Percentiles rank a stretch among this genome's conserved stretches.
phyloP scores from a whole-genome alignment of 2,888 invertebrate species.

The Macaria liturata region DNA sequence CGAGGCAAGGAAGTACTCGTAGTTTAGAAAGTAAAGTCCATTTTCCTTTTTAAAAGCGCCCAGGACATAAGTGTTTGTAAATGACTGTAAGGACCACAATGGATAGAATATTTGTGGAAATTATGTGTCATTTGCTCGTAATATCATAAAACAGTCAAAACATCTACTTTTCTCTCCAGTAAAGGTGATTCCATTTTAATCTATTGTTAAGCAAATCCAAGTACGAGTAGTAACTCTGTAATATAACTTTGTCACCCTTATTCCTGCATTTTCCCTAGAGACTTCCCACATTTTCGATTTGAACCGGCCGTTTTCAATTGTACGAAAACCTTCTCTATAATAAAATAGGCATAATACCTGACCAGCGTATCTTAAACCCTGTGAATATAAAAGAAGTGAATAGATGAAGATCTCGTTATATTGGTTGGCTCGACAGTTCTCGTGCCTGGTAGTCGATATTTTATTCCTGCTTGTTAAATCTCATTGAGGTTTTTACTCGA shows the following conservation, averaged over 20 bases:
- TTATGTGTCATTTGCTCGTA: no score
- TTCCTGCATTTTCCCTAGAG: slow-evolving; percentile 61
- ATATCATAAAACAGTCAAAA: no score
- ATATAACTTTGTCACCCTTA: slow-evolving; percentile 41
- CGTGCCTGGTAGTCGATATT: slow-evolving; percentile 66
- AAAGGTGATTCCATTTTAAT: slow-evolving; percentile 8
- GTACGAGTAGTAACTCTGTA: slow-evolving; percentile 37
- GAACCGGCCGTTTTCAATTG: slow-evolving; percentile 66
- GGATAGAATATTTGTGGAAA: no score
- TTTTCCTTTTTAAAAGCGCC: no score
- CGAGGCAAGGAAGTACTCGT: no score
- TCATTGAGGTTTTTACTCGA: slow-evolving; percentile 70
- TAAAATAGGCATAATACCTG: slow-evolving; percentile 51
- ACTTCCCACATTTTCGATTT: slow-evolving; percentile 73
- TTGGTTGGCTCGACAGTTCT: slow-evolving; percentile 48
- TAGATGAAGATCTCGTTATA: slow-evolving; percentile 29
- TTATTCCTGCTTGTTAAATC: slow-evolving; percentile 75
- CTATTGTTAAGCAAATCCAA: slow-evolving; percentile 23
- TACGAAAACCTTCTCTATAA: slow-evolving; percentile 68
- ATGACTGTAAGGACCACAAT: no score
- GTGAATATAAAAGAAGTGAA: slow-evolving; percentile 5
- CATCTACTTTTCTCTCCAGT: neutral
- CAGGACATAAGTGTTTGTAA: no score
- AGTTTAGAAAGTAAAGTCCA: no score
- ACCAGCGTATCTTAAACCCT: slow-evolving; percentile 44